phyloP scores from a whole-genome alignment of 2,797 vertebrate species.

The Myotis myotis region DNA sequence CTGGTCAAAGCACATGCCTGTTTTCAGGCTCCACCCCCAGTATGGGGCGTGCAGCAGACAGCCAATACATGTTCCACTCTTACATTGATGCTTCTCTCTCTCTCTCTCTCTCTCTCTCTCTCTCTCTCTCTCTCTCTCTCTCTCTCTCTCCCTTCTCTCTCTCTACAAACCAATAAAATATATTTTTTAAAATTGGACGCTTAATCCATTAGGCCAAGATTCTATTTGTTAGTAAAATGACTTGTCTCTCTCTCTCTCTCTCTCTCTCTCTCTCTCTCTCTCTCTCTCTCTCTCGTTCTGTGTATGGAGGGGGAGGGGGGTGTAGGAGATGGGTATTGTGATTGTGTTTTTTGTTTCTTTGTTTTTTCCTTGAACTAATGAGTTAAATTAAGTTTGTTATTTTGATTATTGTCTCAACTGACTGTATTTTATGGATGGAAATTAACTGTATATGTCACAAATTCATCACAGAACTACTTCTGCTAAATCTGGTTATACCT shows the following conservation, averaged over 20 bases:
- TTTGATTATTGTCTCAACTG: not conserved
- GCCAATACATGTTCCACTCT: not conserved
- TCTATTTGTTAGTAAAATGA: not conserved
- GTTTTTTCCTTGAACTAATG: not conserved
- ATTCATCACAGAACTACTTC: not conserved
- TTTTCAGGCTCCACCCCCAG: not conserved
- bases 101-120: no score
- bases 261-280: no score
- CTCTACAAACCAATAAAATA: no score
- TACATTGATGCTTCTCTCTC: not conserved
- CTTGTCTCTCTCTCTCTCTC: not conserved
- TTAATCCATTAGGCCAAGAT: not conserved
- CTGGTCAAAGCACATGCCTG: not conserved
- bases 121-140: no score
- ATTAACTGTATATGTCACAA: not conserved
- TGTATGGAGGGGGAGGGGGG: not conserved
- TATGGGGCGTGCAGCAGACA: not conserved
- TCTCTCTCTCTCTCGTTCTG: no score
- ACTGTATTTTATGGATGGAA: not conserved
- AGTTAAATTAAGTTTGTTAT: not conserved
- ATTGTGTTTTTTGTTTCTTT: not conserved
- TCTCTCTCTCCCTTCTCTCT: no score
- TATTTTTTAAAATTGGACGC: not conserved
- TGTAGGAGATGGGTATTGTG: accelerated
- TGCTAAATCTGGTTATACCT: not conserved